These are phyloP conservation scores for Camelus dromedarius DNA, from an alignment of 2,113 vertebrate genomes.

Conservation along the genomic window DNA sequence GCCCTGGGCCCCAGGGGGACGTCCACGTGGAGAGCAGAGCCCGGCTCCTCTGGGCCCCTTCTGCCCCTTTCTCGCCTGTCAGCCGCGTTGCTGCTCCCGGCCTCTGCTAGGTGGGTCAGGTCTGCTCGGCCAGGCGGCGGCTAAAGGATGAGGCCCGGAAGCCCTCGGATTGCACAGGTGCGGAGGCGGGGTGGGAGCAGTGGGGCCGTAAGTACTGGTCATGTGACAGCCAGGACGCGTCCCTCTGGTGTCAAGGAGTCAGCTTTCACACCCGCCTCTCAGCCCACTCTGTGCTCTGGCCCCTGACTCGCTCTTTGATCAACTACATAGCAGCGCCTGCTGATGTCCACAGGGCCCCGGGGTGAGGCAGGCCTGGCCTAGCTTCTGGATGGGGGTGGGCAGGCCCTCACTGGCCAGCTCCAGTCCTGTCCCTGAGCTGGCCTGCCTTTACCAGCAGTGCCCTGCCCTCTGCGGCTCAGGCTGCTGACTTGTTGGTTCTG, in stretches of 20 bases:
- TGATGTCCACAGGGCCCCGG: not conserved
- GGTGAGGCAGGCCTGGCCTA: not conserved
- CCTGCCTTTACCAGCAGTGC: not conserved
- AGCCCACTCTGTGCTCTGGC: not conserved
- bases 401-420: not conserved
- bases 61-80: too few relatives aligned
- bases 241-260: not conserved
- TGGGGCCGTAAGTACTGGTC: too few relatives aligned
- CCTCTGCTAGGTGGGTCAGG: not conserved
- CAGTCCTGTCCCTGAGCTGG: not conserved
- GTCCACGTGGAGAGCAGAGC: not conserved
- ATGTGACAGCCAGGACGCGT: not conserved
- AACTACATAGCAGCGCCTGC: not conserved
- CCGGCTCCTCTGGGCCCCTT: not conserved
- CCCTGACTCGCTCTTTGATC: too few relatives aligned
- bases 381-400: not conserved
- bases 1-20: not conserved
- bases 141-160: not conserved
- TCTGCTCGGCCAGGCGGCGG: not conserved
- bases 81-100: not conserved
- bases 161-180: not conserved
- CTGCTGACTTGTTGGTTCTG: not conserved
- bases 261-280: accelerated
- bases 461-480: not conserved
- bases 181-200: too few relatives aligned